Base-by-base conservation (phyloP, 1,140 invertebrate genomes). In the Heliothis subflexa region DNA sequence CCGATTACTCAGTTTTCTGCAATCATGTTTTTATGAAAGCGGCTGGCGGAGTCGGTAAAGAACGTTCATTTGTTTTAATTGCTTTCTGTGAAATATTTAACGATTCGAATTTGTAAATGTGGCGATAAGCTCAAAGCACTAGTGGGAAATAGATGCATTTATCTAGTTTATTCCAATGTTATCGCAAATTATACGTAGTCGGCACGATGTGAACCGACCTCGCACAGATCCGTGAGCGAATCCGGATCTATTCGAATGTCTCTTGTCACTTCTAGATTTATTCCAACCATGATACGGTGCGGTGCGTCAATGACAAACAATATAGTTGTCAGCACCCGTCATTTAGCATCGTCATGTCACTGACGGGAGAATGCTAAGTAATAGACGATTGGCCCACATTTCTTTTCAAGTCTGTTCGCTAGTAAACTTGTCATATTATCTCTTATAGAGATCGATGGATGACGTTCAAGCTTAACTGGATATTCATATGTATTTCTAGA, bases 171-270 rank as follows among this genome's bases (percentile, higher is more conserved):
- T 78, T 78, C 54, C 66, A 78, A 78, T 78, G 76, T 71, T 78
- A 78, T 78, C 76, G 54, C 76, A 52, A 71, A 71, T 78, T 78
- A 78, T 75, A 64, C 59, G 47, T 49, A 49, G 57, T n/a, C 21
- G n/a, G 55, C 73, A 75, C 78, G 73, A 80, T 75, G 72, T 47
- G n/a, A 71, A 52, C 52, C 86, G 86, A 84, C 89, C 89, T 91
- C 86, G 86, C 40, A 28, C 70, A 87, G 82, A 86, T 89, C 89
- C 88, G 89, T 85, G 78, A 91, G 72, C 76, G 83, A 83, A 88
- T 86, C 86, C 86, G 86, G 86, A 85, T 80, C 66, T 73, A 16
- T 70, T 75, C 45, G n/a, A 80, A 50, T 75, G 61, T 61, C 62
- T 70, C 45, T 62, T 78, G 77, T 72, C 68, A 61, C 77, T 61